Base-by-base conservation (phyloP, 1,140 invertebrate genomes). In the Papilio xuthus region DNA sequence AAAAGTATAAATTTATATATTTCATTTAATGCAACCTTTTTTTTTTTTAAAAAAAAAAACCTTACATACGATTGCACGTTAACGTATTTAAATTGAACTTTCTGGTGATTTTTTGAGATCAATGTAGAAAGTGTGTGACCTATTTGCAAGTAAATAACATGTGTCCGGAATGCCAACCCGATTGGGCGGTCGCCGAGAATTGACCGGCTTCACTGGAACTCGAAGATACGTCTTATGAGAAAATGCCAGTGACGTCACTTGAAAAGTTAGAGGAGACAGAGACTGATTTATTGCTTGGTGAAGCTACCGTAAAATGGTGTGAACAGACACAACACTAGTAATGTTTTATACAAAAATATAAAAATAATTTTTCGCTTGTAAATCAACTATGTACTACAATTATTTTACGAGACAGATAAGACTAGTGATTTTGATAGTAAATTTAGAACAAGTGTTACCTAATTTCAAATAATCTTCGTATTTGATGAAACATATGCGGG, bases 81-180 rank as follows among this genome's bases (percentile, higher is more conserved):
- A 28, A 13, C 4, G 13, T 12, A 18, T 63, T 63, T 6, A 13
- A 15, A 28, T 12, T 67, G 20, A 23, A 60, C 9, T 67, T 67
- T 20, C 23, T 67, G 20, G 20, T 0, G 23, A 13, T 67, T 67
- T 67, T 67, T 26, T 67, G 60, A 28, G 60, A 67, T 67, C 26
- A 28, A 32, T 67, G 13, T 67, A 26, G 23, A 28, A 67, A 63
- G 56, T 26, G 20, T 26, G 60, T 67, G 60, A 67, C 60, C 60
- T 67, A 32, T 12, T 67, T 67, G 26, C 60, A 28, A 67, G 60
- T 67, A 67, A 67, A 67, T 67, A 28, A 67, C 60, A 15, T 32
- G 60, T 67, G 26, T 67, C 56, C 23, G 60, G 60, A 67, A 67
- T 67, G 60, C 28, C 60, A 67, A 28, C 60, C 26, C 60, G 60